These are phyloP conservation scores for Cylindroiulus punctatus DNA, from an alignment of 2,888 invertebrate species.

Conservation along the genomic window DNA sequence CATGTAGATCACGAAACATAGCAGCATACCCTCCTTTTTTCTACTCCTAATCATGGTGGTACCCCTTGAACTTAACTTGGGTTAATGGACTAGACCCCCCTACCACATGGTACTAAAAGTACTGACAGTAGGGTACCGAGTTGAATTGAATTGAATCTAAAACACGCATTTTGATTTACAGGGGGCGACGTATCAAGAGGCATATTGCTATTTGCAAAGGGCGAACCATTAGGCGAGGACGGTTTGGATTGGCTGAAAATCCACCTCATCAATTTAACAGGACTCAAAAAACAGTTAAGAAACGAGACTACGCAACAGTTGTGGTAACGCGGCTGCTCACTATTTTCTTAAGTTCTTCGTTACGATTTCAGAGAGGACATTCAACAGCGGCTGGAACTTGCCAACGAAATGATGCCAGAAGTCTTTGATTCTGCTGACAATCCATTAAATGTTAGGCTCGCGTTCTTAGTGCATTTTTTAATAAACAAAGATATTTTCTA, in stretches of 20 bases:
- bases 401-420: conserved; percentile 81
- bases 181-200: conserved; percentile 84
- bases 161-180: conserved; percentile 58
- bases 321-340: background rate
- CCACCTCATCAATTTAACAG: conserved; percentile 94
- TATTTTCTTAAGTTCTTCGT: background rate
- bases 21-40: no score
- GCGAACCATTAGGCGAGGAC: conserved; percentile 80
- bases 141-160: no score
- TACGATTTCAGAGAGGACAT: conserved; percentile 67
- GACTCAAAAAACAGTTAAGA: conserved; percentile 81
- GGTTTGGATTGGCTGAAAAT: conserved; percentile 96
- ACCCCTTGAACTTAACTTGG: no score
- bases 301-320: background rate
- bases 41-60: no score
- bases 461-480: background rate
- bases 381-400: conserved; percentile 79
- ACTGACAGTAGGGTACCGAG: no score
- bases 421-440: conserved; percentile 94
- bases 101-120: no score
- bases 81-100: no score
- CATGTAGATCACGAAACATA: no score
- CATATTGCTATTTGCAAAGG: conserved; percentile 83
- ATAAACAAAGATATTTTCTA: background rate
- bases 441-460: conserved; percentile 73